Conservation (phyloP, 1,140 invertebrate genomes). For the Ladona fulva region DNA sequence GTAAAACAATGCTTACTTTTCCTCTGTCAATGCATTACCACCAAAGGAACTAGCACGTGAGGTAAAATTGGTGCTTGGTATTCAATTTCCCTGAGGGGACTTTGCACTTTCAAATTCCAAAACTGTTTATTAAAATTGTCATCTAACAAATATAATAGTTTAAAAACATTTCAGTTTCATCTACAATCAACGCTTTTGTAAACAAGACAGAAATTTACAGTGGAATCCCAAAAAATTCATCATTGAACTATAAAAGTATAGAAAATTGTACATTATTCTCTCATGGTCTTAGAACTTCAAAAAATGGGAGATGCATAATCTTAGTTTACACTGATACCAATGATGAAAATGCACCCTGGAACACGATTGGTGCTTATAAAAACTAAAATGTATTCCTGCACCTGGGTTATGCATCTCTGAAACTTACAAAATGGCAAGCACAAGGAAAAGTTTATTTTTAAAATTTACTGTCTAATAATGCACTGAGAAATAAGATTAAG, state of each 20-base stretch:
- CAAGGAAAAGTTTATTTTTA: background rate
- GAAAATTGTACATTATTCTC: background rate
- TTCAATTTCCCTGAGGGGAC: background rate
- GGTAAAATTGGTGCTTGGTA: constrained; percentile 9
- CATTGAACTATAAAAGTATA: constrained; percentile 7
- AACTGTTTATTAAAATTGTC: background rate
- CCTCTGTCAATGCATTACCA: background rate
- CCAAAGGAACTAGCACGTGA: constrained; percentile 7
- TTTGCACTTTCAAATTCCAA: constrained; percentile 1
- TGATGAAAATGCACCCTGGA: constrained; percentile 4
- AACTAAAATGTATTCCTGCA: background rate
- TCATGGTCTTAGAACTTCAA: background rate
- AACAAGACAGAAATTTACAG: constrained; percentile 6
- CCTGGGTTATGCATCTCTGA: background rate
- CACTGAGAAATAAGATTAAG: background rate
- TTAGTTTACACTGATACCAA: background rate
- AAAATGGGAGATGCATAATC: background rate
- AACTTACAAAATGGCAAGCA: background rate
- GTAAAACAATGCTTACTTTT: constrained; percentile 10
- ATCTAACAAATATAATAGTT: constrained; percentile 11
- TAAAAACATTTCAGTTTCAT: background rate
- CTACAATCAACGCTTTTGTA: background rate
- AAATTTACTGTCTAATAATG: background rate
- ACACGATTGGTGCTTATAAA: background rate
- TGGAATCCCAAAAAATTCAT: background rate